Base-by-base conservation (phyloP, 2,797 vertebrate species). In the Chiroxiphia lanceolata region DNA sequence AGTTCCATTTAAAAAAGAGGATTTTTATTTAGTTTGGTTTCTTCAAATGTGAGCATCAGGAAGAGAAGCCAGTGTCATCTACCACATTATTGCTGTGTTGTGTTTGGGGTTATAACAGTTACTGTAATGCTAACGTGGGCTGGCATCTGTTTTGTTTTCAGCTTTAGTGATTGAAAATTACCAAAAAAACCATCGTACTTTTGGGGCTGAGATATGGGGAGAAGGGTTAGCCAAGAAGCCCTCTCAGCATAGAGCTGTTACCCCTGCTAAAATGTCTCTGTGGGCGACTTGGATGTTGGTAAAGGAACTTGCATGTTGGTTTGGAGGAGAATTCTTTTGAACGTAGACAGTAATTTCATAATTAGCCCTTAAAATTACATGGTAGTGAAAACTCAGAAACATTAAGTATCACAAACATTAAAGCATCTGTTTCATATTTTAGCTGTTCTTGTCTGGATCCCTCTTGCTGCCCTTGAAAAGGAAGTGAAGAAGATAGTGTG, bases 281-380 rank as follows among this genome's bases (percentile, higher is more conserved):
- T 80, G 92, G 72, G 86, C 89, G 83, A 93, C 31, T 93, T 89
- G 75, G 59, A 79, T 84, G 78, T 72, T 93, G 90, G 91, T 93
- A 56, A 48, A 89, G 72, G 42, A 95, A 29, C 89, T 95, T 65
- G 63, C 50, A 29, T 90, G 80, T 85, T 89, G 93, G 93, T 94
- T 97, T 97, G 87, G 59, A 93, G 77, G 75, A 88, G 70, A 96
- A 87, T 56, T 94, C 86, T 87, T 95, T 59, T 89, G 50, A 93
- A 87, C 4, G 1, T 69, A 96, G 95, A 68, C 80, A 72, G 87
- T 96, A 95, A 97, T 97, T 97, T 97, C 72, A 86, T 97, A 96
- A 97, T 97, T 96, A 96, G 96, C 80, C 91, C 81, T 95, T 95
- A 93, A 97, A 97, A 97, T 97, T 95, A 95, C 85, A 96, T 93